Evolutionary conservation across 2,113 vertebrate genomes (phyloP).

Genomic region (Lepisosteus oculatus): DNA sequence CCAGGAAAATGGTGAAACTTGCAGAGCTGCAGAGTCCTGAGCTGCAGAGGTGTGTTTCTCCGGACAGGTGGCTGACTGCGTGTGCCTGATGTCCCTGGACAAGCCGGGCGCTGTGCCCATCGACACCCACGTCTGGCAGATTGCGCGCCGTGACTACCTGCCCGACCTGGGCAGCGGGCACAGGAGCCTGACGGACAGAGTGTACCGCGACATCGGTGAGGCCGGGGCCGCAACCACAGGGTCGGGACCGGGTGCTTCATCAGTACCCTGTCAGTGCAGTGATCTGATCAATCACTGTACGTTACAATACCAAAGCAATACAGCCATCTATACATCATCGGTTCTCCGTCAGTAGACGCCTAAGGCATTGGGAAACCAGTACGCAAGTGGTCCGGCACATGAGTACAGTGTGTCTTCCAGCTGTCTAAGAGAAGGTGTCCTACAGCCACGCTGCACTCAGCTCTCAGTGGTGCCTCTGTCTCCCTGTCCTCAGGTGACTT

Average conservation of each 20-base stretch:
- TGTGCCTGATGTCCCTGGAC: constrained; percentile 89
- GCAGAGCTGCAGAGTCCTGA: too few relatives aligned
- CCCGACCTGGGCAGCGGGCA: constrained; percentile 43
- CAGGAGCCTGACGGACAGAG: constrained; percentile 72
- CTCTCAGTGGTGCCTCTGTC: not conserved
- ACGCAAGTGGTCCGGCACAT: too few relatives aligned
- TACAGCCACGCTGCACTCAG: not conserved
- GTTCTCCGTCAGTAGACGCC: too few relatives aligned
- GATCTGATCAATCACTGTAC: not conserved
- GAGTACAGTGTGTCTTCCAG: too few relatives aligned
- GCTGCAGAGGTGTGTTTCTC: not conserved
- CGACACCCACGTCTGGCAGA: constrained; percentile 91
- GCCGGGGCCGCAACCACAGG: not conserved
- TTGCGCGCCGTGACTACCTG: constrained; percentile 80
- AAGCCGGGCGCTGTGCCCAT: constrained; percentile 86
- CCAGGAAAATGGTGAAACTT: too few relatives aligned
- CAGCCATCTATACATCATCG: too few relatives aligned
- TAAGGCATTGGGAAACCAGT: too few relatives aligned
- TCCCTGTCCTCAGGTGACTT: constrained; percentile 73
- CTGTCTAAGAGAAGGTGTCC: not conserved
- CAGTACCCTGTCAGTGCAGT: too few relatives aligned
- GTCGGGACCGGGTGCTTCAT: too few relatives aligned
- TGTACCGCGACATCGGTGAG: constrained; percentile 84
- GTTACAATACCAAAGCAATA: too few relatives aligned
- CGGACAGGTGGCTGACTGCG: constrained; percentile 90